A percentile compares a stretch with the other conserved stretches of the same genome.
Conservation (phyloP, 2,888 invertebrate genomes). For the Plemyria rubiginata region DNA sequence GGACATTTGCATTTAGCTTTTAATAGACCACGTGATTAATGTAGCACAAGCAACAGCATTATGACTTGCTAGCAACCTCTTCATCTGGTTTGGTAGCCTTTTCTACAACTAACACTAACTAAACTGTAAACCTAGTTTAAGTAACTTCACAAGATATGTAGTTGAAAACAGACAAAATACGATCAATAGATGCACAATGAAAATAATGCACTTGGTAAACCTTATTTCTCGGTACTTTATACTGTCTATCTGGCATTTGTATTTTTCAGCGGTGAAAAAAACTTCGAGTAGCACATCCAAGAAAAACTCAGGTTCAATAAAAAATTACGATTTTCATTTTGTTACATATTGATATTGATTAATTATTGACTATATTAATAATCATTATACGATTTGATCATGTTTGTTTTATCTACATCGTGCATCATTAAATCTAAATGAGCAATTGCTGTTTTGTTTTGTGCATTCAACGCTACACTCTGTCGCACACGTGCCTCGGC, state of each 20-base stretch:
- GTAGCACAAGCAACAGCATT: neutral
- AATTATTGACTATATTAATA: neutral
- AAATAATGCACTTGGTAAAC: neutral
- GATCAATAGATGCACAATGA: too few relatives aligned
- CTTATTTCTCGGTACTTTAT: neutral
- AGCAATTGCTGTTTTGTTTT: neutral
- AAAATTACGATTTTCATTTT: conserved; percentile 5
- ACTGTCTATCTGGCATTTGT: conserved; percentile 4
- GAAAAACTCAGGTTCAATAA: conserved; percentile 40
- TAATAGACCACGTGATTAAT: neutral
- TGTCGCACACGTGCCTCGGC: too few relatives aligned
- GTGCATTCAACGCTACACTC: too few relatives aligned
- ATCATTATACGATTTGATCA: neutral
- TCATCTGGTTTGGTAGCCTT: neutral
- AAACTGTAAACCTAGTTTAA: too few relatives aligned
- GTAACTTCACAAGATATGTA: neutral
- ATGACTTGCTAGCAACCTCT: neutral
- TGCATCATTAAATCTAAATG: neutral
- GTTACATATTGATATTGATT: neutral
- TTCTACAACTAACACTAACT: too few relatives aligned
- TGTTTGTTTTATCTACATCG: neutral
- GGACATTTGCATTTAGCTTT: neutral
- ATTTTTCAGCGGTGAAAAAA: conserved; percentile 41
- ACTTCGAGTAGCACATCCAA: conserved; percentile 36
- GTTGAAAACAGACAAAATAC: neutral